Conservation (phyloP, 2,113 vertebrate species). For the Misgurnus mizolepis region DNA sequence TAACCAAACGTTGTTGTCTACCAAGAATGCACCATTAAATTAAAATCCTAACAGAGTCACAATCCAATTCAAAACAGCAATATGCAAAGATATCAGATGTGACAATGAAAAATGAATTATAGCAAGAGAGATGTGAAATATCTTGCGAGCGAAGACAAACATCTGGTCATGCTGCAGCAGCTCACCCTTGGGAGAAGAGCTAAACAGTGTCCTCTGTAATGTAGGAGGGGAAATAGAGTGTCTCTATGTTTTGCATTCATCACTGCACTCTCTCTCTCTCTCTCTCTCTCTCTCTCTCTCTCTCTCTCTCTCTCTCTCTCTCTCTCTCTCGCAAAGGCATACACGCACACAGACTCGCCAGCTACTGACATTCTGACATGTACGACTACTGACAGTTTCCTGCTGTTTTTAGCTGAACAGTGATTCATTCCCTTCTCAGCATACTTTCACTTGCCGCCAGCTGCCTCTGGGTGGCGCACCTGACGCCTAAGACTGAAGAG, state of each 20-base stretch:
- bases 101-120: constrained; percentile 12
- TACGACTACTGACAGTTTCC: constrained; percentile 69
- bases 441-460: constrained; percentile 36
- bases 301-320: neutral
- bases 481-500: constrained; percentile 14
- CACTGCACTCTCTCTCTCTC: constrained; percentile 51
- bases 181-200: constrained; percentile 40
- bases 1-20: too few species aligned
- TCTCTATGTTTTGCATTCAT: constrained; percentile 63
- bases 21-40: neutral
- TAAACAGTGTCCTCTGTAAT: constrained; percentile 56
- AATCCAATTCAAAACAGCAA: neutral
- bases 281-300: too few species aligned
- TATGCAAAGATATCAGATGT: neutral
- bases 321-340: constrained; percentile 42
- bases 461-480: constrained; percentile 42
- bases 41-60: neutral
- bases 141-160: constrained; percentile 33
- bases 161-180: constrained; percentile 53
- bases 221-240: constrained; percentile 53
- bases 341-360: constrained; percentile 41
- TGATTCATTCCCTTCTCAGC: constrained; percentile 50
- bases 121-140: neutral
- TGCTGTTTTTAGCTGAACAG: constrained; percentile 67
- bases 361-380: constrained; percentile 60